Conservation (phyloP, 1,140 invertebrate species). For the Zaprionus ghesquierei region DNA sequence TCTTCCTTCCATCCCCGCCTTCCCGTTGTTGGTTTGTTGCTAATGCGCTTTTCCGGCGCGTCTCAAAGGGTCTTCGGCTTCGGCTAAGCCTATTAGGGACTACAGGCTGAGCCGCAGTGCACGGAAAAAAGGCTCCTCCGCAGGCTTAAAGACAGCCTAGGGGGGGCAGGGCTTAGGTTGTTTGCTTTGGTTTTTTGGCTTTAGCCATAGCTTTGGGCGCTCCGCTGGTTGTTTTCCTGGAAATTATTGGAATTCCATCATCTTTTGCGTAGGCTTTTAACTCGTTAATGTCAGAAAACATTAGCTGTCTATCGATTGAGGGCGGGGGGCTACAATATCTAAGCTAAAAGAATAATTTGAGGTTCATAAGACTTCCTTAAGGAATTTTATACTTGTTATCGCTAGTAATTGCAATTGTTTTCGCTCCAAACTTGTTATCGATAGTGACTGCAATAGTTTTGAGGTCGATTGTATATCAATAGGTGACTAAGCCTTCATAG, state of each 20-base stretch:
- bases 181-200: neutral
- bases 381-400: too few relatives aligned
- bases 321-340: too few relatives aligned
- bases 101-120: neutral
- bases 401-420: too few relatives aligned
- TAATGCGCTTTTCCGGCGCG: conserved; percentile 35
- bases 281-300: neutral
- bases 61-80: conserved; percentile 19
- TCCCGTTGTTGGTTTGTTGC: neutral
- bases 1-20: neutral
- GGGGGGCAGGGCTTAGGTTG: neutral
- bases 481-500: too few relatives aligned
- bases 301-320: neutral
- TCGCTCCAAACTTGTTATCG: too few relatives aligned
- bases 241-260: neutral
- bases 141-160: conserved; percentile 4
- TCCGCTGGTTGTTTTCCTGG: neutral
- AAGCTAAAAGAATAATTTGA: too few relatives aligned
- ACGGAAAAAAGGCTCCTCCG: neutral
- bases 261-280: neutral
- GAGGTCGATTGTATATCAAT: too few relatives aligned
- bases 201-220: neutral
- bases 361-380: too few relatives aligned
- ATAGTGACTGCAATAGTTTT: neutral
- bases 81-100: conserved; percentile 36